Base-by-base conservation (phyloP, 2,888 invertebrate species). In the Thereva nobilitata region DNA sequence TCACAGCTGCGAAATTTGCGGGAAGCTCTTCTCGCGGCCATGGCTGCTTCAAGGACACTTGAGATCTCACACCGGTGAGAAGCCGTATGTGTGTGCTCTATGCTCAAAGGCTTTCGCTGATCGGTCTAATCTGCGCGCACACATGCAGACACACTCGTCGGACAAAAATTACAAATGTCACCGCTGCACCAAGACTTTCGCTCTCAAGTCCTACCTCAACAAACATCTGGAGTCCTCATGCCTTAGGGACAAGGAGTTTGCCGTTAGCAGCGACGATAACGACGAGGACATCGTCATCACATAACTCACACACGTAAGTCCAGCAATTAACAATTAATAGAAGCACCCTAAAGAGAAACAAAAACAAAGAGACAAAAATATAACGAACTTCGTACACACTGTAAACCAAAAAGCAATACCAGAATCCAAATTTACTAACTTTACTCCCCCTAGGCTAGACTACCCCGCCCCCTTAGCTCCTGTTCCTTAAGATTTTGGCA, bases 61-160 rank as follows among this genome's bases (percentile, higher is more conserved):
- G 72, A 85, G 93, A 53, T 94, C 95, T 9, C 97, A 97, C 83
- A 95, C 95, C 0, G 93, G 93, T 1, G 94, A 95, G 82, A 93
- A 93, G 79, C 96, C 97, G 0, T 97, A 92, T 82, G 91, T 90
- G n/a, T 97, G 97, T 80, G 91, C 90, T 12, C 90, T 92, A 76
- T 97, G 97, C 81, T 93, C 93, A 71, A 96, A 96, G 79, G 92
- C 95, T 1, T 97, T 97, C 79, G 95, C 95, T 8, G 96, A 97
- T 82, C 86, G 95, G 64, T 94, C 93, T 70, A 97, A 97, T 81
- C 84, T 97, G 65, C 85, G 96, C 38, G 96, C 96, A 0, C 97
- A 97, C 82, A 92, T 95, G 89, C 95, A 95, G 83, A 97, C 95
- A 4, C 97, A 97, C 80, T 92, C 95, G 44, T 85, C 88, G 45